Percentiles rank a stretch among this genome's conserved stretches.
phyloP scores from a whole-genome alignment of 2,797 vertebrate species.

The Avahi laniger region DNA sequence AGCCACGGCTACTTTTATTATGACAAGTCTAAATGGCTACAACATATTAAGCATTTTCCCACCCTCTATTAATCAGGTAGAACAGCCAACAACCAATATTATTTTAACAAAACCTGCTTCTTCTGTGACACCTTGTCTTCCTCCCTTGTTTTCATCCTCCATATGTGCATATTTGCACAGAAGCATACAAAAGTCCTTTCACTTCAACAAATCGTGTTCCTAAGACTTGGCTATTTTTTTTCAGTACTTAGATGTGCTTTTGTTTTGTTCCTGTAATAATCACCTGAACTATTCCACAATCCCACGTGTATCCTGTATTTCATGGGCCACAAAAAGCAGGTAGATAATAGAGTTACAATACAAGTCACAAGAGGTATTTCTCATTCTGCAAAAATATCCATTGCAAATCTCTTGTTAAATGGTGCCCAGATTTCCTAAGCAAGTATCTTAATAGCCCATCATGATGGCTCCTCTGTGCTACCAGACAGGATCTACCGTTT shows the following conservation, averaged over 20 bases:
- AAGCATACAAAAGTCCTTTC: neutral
- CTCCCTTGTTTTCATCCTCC: neutral
- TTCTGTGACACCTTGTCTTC: neutral
- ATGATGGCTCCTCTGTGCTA: neutral
- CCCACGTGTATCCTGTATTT: neutral
- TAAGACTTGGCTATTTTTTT: neutral
- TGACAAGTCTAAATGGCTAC: neutral
- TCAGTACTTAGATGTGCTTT: neutral
- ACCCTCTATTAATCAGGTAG: neutral
- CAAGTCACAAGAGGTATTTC: neutral
- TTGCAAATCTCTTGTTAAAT: neutral
- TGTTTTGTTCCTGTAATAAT: neutral
- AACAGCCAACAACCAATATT: neutral
- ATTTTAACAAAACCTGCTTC: slow-evolving; percentile 3
- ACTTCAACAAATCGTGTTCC: neutral
- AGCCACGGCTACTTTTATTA: slow-evolving; percentile 24
- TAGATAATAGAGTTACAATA: neutral
- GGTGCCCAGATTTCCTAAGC: neutral
- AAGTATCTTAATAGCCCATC: neutral
- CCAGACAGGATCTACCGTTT: neutral
- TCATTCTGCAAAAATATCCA: neutral
- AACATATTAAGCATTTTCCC: neutral
- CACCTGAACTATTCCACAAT: neutral
- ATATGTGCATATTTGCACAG: neutral
- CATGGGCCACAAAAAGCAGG: neutral